These are phyloP conservation scores for Sebastes taczanowskii DNA, from an alignment of 2,797 vertebrate species.

Conservation along the genomic window DNA sequence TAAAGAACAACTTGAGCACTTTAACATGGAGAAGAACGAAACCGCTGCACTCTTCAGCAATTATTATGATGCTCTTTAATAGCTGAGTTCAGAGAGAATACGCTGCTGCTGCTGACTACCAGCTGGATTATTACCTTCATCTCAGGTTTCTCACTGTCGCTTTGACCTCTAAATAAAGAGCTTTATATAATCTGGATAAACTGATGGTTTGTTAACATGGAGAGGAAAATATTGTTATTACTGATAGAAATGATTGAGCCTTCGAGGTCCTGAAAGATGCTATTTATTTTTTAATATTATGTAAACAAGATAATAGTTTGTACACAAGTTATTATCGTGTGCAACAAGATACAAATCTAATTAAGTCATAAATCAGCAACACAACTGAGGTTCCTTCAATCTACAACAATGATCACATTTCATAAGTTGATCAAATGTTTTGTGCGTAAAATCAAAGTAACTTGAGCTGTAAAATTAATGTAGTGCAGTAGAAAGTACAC, in stretches of 20 bases:
- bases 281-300: neutral
- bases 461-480: too few relatives aligned
- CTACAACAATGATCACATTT: too few relatives aligned
- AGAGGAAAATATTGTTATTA: neutral
- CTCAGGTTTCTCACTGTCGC: too few relatives aligned
- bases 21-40: conserved; percentile 5
- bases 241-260: neutral
- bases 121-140: too few relatives aligned
- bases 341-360: too few relatives aligned
- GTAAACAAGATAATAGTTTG: neutral
- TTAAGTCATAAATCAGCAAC: too few relatives aligned
- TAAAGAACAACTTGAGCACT: conserved; percentile 16
- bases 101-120: too few relatives aligned
- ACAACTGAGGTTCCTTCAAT: too few relatives aligned
- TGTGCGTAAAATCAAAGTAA: too few relatives aligned
- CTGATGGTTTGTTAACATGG: neutral
- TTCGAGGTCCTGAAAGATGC: neutral
- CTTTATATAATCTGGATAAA: neutral
- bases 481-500: too few relatives aligned
- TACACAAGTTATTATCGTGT: neutral
- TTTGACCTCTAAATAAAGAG: neutral
- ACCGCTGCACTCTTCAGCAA: conserved; percentile 5
- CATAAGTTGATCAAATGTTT: too few relatives aligned
- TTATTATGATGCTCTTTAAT: conserved; percentile 11
- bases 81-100: neutral